Evolutionary conservation across 1,140 invertebrate species (phyloP).

Genomic region (Brachionus asplanchnoidis): DNA sequence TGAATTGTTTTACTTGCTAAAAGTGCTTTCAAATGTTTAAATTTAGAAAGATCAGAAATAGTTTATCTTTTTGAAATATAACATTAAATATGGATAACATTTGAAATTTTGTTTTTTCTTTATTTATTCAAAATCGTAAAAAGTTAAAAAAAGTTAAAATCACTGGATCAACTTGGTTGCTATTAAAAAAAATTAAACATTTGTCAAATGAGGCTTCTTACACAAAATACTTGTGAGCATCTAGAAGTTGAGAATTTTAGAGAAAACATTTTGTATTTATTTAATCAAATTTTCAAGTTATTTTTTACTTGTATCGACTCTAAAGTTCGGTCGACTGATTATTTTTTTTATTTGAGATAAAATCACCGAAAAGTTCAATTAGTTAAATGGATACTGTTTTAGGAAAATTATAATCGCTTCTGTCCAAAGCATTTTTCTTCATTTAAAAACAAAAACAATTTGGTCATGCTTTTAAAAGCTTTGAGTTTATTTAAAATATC

Average conservation of each 20-base stretch:
- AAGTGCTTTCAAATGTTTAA: too few species aligned
- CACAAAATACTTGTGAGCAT: background rate
- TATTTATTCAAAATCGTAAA: background rate
- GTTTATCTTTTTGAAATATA: background rate
- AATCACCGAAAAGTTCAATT: too few species aligned
- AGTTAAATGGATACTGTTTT: too few species aligned
- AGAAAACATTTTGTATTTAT: background rate
- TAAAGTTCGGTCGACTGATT: too few species aligned
- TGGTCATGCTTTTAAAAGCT: too few species aligned
- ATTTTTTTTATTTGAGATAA: too few species aligned
- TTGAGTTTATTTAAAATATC: too few species aligned
- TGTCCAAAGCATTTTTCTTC: too few species aligned
- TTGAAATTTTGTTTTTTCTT: background rate
- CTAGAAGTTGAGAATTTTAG: background rate
- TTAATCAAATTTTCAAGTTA: background rate
- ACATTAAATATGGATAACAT: background rate
- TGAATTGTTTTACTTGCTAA: too few species aligned
- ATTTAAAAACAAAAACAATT: too few species aligned
- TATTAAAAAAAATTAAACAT: background rate
- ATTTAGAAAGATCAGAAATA: background rate
- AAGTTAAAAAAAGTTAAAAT: background rate
- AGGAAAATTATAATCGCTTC: too few species aligned
- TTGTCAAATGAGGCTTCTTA: background rate
- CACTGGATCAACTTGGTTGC: background rate
- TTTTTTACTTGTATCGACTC: background rate